Percentiles rank a stretch among this genome's conserved stretches.
Evolutionary conservation across 2,888 invertebrate genomes (phyloP).

Genomic region (Dicyrtomina minuta): DNA sequence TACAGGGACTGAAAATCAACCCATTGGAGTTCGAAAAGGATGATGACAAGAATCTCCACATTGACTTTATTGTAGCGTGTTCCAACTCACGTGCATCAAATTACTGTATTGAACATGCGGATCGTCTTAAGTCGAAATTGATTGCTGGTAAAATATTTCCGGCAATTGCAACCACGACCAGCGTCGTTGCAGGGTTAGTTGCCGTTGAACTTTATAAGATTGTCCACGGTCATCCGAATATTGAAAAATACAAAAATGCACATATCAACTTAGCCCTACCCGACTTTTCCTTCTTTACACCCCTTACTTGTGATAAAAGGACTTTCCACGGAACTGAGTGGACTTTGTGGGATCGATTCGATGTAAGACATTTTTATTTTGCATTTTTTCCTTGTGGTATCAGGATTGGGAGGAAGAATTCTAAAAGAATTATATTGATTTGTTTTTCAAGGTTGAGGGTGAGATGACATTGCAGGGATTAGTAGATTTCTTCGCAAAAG

Average conservation of each 20-base stretch:
- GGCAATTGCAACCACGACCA: constrained; percentile 98
- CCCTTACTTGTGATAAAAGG: constrained; percentile 59
- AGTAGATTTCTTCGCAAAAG: constrained; percentile 66
- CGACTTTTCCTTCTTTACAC: constrained; percentile 65
- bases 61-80: constrained; percentile 98
- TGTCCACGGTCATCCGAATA: constrained; percentile 57
- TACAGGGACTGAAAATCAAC: constrained; percentile 65
- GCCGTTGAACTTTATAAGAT: constrained; percentile 75
- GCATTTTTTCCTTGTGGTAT: neutral
- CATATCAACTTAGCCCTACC: constrained; percentile 65
- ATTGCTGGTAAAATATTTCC: constrained; percentile 79
- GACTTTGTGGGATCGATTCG: constrained; percentile 66
- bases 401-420: too few relatives aligned
- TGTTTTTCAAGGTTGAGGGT: constrained; percentile 59
- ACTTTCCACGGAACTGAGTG: constrained; percentile 63
- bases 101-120: constrained; percentile 92
- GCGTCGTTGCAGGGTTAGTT: constrained; percentile 91
- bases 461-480: constrained; percentile 78
- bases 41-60: constrained; percentile 95
- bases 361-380: constrained; percentile 55
- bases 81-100: constrained; percentile 96
- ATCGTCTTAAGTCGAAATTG: constrained; percentile 76
- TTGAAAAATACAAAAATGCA: constrained; percentile 61
- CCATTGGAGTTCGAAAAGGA: constrained; percentile 98
- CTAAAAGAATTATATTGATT: neutral